A percentile compares a stretch with the other conserved stretches of the same genome.
phyloP scores from a whole-genome alignment of 2,888 invertebrate species.

The Cataglyphis albicans region DNA sequence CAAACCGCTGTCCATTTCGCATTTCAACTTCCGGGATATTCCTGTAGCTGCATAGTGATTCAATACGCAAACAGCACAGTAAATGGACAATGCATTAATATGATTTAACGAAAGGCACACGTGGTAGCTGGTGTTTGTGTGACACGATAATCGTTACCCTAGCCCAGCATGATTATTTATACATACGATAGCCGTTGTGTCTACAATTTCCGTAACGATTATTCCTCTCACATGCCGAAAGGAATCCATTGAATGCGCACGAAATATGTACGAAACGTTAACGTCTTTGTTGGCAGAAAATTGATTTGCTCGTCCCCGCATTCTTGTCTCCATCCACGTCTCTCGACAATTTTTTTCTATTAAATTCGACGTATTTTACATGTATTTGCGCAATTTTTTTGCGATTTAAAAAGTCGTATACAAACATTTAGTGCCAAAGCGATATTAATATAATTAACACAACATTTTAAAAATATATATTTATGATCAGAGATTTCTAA shows the following conservation, averaged over 20 bases:
- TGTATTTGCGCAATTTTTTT: no score
- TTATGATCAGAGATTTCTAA: no score
- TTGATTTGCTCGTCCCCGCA: constrained; percentile 4
- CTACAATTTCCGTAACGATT: constrained; percentile 41
- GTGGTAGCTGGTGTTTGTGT: constrained; percentile 16
- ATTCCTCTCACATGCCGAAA: constrained; percentile 7
- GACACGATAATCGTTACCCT: constrained; percentile 44
- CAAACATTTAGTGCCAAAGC: no score
- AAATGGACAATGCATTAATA: constrained; percentile 41
- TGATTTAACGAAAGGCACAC: constrained; percentile 51
- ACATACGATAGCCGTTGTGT: constrained; percentile 18
- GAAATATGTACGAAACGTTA: constrained; percentile 1
- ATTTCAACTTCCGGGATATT: constrained; percentile 4
- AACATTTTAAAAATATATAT: no score
- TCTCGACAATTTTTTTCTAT: neutral
- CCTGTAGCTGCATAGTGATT: neutral
- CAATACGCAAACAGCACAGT: constrained; percentile 7
- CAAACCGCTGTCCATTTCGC: neutral
- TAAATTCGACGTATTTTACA: no score
- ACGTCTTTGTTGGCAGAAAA: neutral
- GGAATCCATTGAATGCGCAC: neutral
- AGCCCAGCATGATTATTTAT: constrained; percentile 28
- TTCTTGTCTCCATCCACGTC: neutral
- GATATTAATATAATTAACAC: no score
- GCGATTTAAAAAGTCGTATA: no score